phyloP scores from a whole-genome alignment of 2,888 invertebrate species.

The Athalia rosae region DNA sequence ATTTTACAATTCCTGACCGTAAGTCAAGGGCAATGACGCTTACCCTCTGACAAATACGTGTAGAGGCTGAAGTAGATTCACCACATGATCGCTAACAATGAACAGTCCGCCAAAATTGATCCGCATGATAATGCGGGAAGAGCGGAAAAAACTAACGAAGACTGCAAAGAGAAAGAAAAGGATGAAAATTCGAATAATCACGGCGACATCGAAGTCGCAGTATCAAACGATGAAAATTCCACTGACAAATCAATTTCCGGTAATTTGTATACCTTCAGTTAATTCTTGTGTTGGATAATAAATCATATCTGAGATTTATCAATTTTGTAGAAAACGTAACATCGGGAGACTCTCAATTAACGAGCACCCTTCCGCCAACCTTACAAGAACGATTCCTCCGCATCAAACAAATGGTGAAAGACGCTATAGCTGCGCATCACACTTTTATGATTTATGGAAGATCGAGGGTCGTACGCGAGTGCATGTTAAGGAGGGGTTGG shows the following conservation, averaged over 20 bases:
- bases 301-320: background rate
- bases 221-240: conserved; percentile 21
- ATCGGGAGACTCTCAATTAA: conserved; percentile 19
- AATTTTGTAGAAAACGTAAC: conserved; percentile 13
- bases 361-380: conserved; percentile 55
- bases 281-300: conserved; percentile 1
- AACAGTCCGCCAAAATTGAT: conserved; percentile 50
- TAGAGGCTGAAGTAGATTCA: conserved; percentile 43
- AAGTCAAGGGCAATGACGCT: conserved; percentile 53
- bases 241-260: background rate
- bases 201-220: background rate
- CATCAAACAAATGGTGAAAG: conserved; percentile 66
- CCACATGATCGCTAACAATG: conserved; percentile 64
- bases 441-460: conserved; percentile 71
- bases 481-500: conserved; percentile 68
- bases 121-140: conserved; percentile 49
- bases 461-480: conserved; percentile 67
- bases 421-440: conserved; percentile 63
- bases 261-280: background rate
- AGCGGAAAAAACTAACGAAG: conserved; percentile 51
- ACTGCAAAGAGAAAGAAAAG: conserved; percentile 48
- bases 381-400: conserved; percentile 64
- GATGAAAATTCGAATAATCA: conserved; percentile 40
- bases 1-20: background rate
- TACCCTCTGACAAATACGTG: conserved; percentile 11